Base-by-base conservation (phyloP, 2,797 vertebrate genomes). In the Macropus fuliginosus region DNA sequence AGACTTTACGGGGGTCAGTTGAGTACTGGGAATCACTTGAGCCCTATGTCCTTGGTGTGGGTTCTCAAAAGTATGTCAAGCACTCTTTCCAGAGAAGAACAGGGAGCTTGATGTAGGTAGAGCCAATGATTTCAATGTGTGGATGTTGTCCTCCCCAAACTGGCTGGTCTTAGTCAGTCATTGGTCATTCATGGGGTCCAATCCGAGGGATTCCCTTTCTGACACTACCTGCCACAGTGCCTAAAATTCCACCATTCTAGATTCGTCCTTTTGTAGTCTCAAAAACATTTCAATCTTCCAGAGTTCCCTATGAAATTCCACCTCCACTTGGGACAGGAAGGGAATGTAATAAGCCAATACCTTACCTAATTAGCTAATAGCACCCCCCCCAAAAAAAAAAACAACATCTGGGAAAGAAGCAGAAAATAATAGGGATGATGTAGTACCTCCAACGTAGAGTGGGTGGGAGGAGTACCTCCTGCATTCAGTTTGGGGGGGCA, bases 241-340 rank as follows among this genome's bases (percentile, higher is more conserved):
- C 24, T n/a, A 59, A 95, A 55, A 74, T 27, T 55, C 91, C 16
- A 54, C 56, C 27, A 27, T 59, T 94, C 56, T 55, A 12, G 55
- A 90, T 29, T 54, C 0, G 0, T 46, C 87, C 54, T 29, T 50
- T 50, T 5, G 74, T 24, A 50, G 14, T 93, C 89, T 92, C 57
- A 62, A 89, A 66, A 95, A 46, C 21, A 87, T 46, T 5, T 40
- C 90, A n/a, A 46, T 90, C 87, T 95, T 96, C 93, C 0, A 27
- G 62, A 95, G 74, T 87, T 9, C 34, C 54, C 54, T 46, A 11
- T 18, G 27, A 87, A 87, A 87, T 27, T 87, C 9, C 46, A 24
- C 24, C 3, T 87, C 74, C 21, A 46, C 9, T 46, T 8, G 24
- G 74, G 66, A 24, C 6, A 24, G 12, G 21, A 1, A 46, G 40